phyloP scores from a whole-genome alignment of 2,113 vertebrate species.

The Sigmodon hispidus region DNA sequence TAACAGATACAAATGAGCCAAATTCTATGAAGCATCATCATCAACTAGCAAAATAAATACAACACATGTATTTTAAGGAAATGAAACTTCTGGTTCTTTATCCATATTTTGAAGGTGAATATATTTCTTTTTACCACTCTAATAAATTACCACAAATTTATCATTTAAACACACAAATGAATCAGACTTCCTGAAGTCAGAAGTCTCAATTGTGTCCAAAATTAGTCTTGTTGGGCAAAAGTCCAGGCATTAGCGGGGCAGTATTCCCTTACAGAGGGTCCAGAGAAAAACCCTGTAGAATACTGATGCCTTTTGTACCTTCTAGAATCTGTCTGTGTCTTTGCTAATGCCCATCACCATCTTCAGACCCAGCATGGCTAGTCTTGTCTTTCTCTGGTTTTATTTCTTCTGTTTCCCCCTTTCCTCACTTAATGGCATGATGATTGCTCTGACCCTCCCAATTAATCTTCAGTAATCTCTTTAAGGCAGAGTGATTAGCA shows the following conservation, averaged over 20 bases:
- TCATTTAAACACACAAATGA: neutral
- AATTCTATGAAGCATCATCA: neutral
- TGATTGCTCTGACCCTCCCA: neutral
- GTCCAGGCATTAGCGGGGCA: neutral
- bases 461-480: neutral
- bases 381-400: neutral
- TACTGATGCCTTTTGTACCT: neutral
- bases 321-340: neutral
- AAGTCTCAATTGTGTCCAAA: neutral
- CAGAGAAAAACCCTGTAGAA: neutral
- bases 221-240: neutral
- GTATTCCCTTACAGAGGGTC: neutral
- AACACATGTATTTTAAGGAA: conserved; percentile 25
- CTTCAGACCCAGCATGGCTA: neutral
- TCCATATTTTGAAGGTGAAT: neutral
- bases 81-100: neutral
- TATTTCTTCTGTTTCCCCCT: neutral
- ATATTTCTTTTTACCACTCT: neutral
- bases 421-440: neutral
- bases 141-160: neutral
- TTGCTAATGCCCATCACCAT: neutral
- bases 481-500: conserved; percentile 23
- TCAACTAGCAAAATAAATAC: neutral
- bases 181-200: neutral
- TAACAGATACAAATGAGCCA: neutral